These are phyloP conservation scores for Gonocerus acuteangulatus DNA, from an alignment of 2,888 invertebrate species.

Conservation along the genomic window DNA sequence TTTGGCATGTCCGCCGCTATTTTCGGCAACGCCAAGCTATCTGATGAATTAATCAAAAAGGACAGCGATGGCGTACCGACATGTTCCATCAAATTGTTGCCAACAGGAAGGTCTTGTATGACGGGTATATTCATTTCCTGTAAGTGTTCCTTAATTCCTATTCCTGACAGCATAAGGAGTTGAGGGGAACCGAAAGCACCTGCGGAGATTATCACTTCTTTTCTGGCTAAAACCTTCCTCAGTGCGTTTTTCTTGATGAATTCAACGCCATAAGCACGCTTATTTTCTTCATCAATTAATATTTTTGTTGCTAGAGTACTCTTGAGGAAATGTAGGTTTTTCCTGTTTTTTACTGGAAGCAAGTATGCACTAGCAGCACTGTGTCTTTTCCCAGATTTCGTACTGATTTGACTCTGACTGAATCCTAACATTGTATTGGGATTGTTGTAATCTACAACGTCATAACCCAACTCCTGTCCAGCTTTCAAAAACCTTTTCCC, in stretches of 20 bases:
- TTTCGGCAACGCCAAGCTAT: constrained; percentile 22
- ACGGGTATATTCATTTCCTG: constrained; percentile 48
- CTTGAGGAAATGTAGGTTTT: constrained; percentile 53
- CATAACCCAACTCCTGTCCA: constrained; percentile 61
- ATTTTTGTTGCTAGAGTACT: constrained; percentile 51
- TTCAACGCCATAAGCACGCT: constrained; percentile 51
- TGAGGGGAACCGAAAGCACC: constrained; percentile 76
- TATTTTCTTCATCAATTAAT: constrained; percentile 48
- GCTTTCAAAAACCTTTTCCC: constrained; percentile 57
- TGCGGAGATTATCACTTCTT: constrained; percentile 64
- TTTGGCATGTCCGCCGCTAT: constrained; percentile 4
- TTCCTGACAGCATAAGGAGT: constrained; percentile 69
- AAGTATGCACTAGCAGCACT: constrained; percentile 37
- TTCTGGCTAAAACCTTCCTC: constrained; percentile 49
- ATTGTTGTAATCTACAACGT: constrained; percentile 51
- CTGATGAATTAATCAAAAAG: constrained; percentile 29
- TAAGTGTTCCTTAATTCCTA: constrained; percentile 55
- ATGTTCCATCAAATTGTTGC: constrained; percentile 49
- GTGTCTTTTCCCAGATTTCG: constrained; percentile 31
- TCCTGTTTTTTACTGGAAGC: constrained; percentile 33
- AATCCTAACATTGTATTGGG: constrained; percentile 34
- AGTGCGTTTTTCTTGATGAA: constrained; percentile 46
- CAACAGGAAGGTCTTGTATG: constrained; percentile 53
- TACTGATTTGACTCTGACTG: constrained; percentile 33
- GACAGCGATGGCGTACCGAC: constrained; percentile 26